Evolutionary conservation across 1,140 invertebrate genomes (phyloP).

Genomic region (Apis dorsata): DNA sequence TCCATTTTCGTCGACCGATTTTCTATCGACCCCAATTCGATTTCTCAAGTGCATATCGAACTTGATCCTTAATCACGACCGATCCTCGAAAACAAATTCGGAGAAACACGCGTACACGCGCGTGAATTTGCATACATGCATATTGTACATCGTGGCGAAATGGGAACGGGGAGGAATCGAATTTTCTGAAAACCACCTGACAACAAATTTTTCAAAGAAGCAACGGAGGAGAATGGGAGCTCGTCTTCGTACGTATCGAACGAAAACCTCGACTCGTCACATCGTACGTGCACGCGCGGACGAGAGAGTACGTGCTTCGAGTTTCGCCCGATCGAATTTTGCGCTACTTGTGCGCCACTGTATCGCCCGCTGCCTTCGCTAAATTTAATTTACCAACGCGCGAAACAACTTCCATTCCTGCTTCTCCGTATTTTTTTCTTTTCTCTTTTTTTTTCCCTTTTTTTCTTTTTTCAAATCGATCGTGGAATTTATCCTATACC

Average conservation of each 20-base stretch:
- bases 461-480: background rate
- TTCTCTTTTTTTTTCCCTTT: conserved; percentile 16
- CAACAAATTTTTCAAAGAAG: conserved; percentile 22
- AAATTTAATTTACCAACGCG: conserved; percentile 45
- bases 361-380: conserved; percentile 1
- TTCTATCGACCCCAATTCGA: too few relatives aligned
- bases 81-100: too few relatives aligned
- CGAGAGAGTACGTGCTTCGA: conserved; percentile 36
- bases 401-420: conserved; percentile 33
- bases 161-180: background rate
- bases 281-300: conserved; percentile 13
- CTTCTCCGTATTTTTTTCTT: conserved; percentile 8
- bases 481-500: conserved; percentile 3
- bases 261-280: conserved; percentile 39
- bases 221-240: background rate
- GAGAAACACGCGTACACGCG: too few relatives aligned
- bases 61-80: too few relatives aligned
- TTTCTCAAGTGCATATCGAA: too few relatives aligned
- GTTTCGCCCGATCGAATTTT: conserved; percentile 52
- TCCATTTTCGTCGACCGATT: too few relatives aligned
- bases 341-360: conserved; percentile 12
- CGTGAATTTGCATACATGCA: background rate
- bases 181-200: conserved; percentile 12
- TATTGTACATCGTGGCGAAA: background rate
- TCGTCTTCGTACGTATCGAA: background rate